Evolutionary conservation across 2,888 invertebrate species (phyloP), one percentile per base, ranked within the genome.

Genomic region (Ditula angustiorana): DNA sequence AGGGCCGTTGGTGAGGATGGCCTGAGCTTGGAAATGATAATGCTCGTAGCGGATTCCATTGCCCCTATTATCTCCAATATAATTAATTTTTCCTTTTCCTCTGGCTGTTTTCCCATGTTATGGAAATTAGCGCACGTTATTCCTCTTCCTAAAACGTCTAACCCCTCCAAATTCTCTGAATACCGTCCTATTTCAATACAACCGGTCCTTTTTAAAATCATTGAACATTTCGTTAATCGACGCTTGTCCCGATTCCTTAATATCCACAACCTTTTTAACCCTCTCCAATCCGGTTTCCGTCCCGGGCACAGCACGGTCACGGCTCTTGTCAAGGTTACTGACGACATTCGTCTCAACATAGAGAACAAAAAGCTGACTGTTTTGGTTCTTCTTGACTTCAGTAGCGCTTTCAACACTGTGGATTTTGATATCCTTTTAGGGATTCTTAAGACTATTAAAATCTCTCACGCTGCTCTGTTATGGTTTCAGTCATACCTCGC

Each of bases 161-260:
- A 65, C 26, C 60, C 67, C 21, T 23, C 50, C 5, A n/a, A n/a
- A 1, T 66, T 57, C 24, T 44, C 63, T n/a, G 28, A 69, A 2
- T 69, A 30, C 30, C 65, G 69, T 5, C 71, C 71, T 13, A 53
- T 61, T 16, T 67, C n/a, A 69, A 21, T 53, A 33, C 0, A 50
- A 67, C 26, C 19, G 30, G 2, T 68, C 52, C 26, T 24, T 66
- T 2, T 10, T 10, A n/a, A n/a, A n/a, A n/a, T n/a, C n/a, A n/a
- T n/a, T n/a, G n/a, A n/a, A n/a, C n/a, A n/a, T n/a, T n/a, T n/a
- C n/a, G n/a, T n/a, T n/a, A n/a, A n/a, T n/a, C n/a, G n/a, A n/a
- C n/a, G n/a, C n/a, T n/a, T n/a, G n/a, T n/a, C n/a, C 5, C n/a
- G 11, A 3, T 56, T 30, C 41, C 19, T 66, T 4, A 35, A 24